Evolutionary conservation across 2,888 invertebrate species (phyloP).

Genomic region (Coronaproctus castanopsis): DNA sequence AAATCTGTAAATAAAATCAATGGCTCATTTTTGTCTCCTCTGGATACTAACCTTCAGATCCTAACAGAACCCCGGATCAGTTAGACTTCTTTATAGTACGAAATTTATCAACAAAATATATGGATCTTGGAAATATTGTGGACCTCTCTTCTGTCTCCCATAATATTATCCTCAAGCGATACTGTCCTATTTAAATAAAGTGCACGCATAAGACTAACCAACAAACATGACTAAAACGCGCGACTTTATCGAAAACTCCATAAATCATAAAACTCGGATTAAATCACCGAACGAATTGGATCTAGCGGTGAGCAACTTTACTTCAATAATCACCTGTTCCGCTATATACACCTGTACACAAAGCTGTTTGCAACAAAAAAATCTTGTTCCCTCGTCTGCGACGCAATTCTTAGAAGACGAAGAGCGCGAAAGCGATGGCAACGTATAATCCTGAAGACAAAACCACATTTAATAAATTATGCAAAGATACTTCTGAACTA

Average conservation of each 20-base stretch:
- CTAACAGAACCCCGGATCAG: neutral
- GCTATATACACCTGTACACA: neutral
- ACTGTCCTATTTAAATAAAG: neutral
- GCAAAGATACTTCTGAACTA: neutral
- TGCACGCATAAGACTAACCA: neutral
- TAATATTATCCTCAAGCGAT: neutral
- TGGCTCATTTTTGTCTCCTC: neutral
- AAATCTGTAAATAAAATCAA: too few species aligned
- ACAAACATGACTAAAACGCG: neutral
- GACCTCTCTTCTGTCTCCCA: neutral
- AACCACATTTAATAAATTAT: neutral
- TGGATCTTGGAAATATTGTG: neutral
- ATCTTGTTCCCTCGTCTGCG: neutral
- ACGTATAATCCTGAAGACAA: neutral
- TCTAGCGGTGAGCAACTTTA: neutral
- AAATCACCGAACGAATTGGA: neutral
- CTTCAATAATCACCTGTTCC: neutral
- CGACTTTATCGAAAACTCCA: neutral
- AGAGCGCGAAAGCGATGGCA: neutral
- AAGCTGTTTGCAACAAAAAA: neutral
- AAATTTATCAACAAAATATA: neutral
- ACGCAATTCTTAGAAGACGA: neutral
- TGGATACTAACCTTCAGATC: neutral
- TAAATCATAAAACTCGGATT: neutral
- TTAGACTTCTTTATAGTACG: neutral